Evolutionary conservation across 2,888 invertebrate genomes (phyloP).

Genomic region (Chrysolina haemoptera): DNA sequence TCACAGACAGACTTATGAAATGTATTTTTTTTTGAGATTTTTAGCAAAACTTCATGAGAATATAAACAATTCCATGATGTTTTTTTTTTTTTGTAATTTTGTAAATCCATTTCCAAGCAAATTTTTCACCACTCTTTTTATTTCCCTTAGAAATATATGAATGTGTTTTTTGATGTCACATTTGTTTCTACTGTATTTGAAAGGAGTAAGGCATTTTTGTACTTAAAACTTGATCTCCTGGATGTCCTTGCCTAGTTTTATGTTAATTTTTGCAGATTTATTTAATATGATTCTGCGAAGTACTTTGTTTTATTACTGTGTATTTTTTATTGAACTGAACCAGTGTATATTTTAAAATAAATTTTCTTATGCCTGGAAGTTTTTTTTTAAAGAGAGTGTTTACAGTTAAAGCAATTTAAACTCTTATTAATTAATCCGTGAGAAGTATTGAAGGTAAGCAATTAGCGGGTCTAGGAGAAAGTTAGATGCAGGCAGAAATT

Average conservation of each 20-base stretch:
- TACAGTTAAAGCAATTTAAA: too few relatives aligned
- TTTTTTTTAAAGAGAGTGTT: neutral
- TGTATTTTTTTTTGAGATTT: neutral
- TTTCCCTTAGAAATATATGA: neutral
- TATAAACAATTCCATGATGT: too few relatives aligned
- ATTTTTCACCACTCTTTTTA: too few relatives aligned
- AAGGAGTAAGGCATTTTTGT: slow-evolving; percentile 2
- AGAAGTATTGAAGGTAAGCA: too few relatives aligned
- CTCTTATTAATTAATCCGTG: too few relatives aligned
- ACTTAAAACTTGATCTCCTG: slow-evolving; percentile 25
- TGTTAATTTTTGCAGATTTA: neutral
- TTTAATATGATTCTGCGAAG: neutral
- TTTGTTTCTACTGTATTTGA: neutral
- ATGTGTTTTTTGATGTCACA: neutral
- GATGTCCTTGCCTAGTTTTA: slow-evolving; percentile 22
- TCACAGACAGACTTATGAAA: slow-evolving; percentile 59
- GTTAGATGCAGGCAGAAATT: too few relatives aligned
- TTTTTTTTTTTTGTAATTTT: too few relatives aligned
- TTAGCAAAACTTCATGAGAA: neutral
- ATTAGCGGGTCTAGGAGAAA: too few relatives aligned
- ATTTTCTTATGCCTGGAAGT: neutral
- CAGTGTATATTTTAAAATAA: neutral
- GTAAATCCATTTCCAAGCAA: too few relatives aligned
- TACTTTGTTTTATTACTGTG: slow-evolving; percentile 1
- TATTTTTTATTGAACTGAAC: neutral